Evolutionary conservation across 2,113 vertebrate species (phyloP).

Genomic region (Capra hircus): DNA sequence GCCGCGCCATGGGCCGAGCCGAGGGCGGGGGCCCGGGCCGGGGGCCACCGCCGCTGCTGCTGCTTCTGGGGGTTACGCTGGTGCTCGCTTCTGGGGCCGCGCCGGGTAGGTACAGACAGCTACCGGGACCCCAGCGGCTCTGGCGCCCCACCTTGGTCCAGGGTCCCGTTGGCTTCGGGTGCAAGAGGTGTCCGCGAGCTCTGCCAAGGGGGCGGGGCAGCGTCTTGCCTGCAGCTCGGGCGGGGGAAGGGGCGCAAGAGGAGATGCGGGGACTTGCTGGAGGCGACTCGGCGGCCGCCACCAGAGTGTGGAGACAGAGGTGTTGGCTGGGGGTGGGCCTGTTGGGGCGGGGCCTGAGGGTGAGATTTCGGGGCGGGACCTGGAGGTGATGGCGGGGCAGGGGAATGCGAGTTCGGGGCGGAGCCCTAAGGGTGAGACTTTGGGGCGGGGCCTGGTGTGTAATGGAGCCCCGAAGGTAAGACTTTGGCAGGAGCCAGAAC

Average conservation of each 20-base stretch:
- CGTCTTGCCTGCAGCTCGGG: background rate
- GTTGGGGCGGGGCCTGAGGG: background rate
- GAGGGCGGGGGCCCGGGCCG: constrained; percentile 35
- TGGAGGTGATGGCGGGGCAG: background rate
- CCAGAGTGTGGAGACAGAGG: background rate
- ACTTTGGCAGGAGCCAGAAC: rapidly evolving
- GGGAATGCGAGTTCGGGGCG: background rate
- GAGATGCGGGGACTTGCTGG: background rate
- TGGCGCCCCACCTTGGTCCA: background rate
- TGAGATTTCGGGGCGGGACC: background rate
- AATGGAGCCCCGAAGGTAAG: background rate
- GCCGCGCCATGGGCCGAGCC: constrained; percentile 50
- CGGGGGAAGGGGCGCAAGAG: background rate
- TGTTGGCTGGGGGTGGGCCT: background rate
- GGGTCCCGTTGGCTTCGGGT: background rate
- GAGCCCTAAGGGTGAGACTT: background rate
- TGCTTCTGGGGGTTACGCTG: constrained; percentile 54
- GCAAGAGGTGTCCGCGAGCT: constrained; percentile 12
- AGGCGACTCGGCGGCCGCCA: background rate
- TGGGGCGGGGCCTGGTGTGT: background rate
- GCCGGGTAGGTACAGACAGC: constrained; percentile 59
- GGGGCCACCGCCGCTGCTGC: constrained; percentile 49
- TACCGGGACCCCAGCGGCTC: background rate
- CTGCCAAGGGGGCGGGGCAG: constrained; percentile 48
- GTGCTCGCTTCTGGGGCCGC: constrained; percentile 38